Conservation (phyloP, 2,113 vertebrate species). For the Cyanistes caeruleus region DNA sequence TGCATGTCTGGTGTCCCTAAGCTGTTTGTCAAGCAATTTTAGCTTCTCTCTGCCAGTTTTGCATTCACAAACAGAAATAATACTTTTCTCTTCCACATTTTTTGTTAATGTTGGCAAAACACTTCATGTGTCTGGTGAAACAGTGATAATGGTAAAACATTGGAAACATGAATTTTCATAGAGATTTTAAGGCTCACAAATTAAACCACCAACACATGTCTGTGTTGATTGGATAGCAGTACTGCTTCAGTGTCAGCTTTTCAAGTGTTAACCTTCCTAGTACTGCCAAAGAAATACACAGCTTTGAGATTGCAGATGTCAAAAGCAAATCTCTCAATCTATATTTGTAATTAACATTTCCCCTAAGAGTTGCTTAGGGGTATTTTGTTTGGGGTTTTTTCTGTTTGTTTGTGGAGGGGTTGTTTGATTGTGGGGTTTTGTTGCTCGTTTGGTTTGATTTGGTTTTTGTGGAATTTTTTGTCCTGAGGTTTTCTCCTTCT, state of each 20-base stretch:
- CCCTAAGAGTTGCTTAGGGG: background rate
- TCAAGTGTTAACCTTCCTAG: background rate
- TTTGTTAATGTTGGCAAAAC: background rate
- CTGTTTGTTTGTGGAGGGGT: background rate
- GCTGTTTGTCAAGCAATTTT: slow-evolving; percentile 19
- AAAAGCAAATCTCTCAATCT: background rate
- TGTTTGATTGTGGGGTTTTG: background rate
- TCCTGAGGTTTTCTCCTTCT: background rate
- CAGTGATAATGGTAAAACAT: background rate
- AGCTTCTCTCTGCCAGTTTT: slow-evolving; percentile 19
- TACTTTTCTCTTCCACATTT: background rate
- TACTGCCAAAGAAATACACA: background rate
- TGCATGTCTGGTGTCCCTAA: slow-evolving; percentile 22
- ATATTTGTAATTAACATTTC: background rate
- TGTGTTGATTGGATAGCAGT: background rate
- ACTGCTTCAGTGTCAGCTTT: background rate
- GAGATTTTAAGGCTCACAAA: background rate
- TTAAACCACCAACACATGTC: background rate
- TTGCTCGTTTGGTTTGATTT: background rate
- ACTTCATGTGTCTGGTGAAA: background rate
- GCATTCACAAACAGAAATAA: background rate
- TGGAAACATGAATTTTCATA: background rate
- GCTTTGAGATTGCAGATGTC: background rate
- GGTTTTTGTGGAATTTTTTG: background rate
- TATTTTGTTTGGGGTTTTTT: background rate